Percentiles rank a stretch among this genome's conserved stretches.
Evolutionary conservation across 2,113 vertebrate species (phyloP).

Genomic region (Mesitornis unicolor): DNA sequence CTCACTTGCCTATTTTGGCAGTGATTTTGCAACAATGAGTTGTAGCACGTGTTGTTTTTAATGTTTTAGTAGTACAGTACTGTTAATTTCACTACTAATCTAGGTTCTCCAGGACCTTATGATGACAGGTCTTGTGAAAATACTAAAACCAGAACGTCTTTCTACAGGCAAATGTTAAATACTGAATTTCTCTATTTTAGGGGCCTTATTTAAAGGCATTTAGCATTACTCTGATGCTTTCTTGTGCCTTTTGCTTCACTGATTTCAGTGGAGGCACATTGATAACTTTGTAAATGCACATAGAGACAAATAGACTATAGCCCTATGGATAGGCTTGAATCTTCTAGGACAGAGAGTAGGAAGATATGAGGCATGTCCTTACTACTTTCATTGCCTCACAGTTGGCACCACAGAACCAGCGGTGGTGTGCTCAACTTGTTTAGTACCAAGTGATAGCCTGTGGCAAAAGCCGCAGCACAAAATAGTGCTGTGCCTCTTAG

Average conservation of each 20-base stretch:
- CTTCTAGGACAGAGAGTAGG: not conserved
- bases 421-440: not conserved
- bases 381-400: not conserved
- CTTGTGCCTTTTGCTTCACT: not conserved
- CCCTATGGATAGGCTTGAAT: not conserved
- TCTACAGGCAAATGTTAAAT: not conserved
- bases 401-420: not conserved
- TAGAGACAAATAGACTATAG: not conserved
- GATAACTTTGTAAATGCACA: not conserved
- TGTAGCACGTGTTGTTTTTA: not conserved
- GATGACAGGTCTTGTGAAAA: not conserved
- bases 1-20: conserved; percentile 13
- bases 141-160: not conserved
- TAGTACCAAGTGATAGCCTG: not conserved
- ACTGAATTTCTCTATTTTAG: not conserved
- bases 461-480: not conserved
- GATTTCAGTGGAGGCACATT: not conserved
- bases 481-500: not conserved
- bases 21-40: not conserved
- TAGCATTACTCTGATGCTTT: not conserved
- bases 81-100: not conserved
- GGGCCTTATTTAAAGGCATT: not conserved
- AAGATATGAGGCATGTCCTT: not conserved
- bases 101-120: not conserved
- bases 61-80: not conserved